Evolutionary conservation across 2,113 vertebrate species (phyloP), one percentile per base, ranked within the genome.

Genomic region (Circaetus gallicus): DNA sequence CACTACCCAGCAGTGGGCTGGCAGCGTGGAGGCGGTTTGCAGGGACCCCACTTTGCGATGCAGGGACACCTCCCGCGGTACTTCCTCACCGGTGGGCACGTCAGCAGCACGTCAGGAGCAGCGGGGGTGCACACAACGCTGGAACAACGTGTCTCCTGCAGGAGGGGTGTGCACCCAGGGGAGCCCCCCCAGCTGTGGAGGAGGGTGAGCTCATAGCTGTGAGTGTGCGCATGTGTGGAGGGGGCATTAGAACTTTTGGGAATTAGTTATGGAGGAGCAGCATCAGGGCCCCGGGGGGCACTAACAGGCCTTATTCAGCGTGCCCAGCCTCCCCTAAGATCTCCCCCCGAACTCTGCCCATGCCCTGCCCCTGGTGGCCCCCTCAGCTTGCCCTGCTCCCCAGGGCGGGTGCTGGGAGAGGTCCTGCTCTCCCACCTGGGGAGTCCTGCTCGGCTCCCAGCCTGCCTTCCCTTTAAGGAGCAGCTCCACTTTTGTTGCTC

Each of bases 401-500:
- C 17, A 38, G 9, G 4, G 8, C 5, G 5, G 5, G 6, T 62
- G 10, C 40, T 50, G 66, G 14, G 34, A 90, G 11, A 73, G 5
- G 3, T 71, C 32, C 13, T 74, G 15, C 36, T 40, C 9, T 92
- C 40, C 29, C 21, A 32, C 17, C 10, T 34, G 10, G 15, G 17
- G 32, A 61, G 7, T 40, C 10, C 7, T 1, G 2, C 1, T 4
- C 0, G 0, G 4, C 15, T 66, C 25, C 42, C 16, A 56, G 15
- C 6, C 38, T 71, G 9, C 5, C 13, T 71, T 45, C 13, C 16
- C 2, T 50, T 53, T 56, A 40, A 1, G 4, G 15, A 71, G 8
- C 21, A 66, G 28, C 32, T 47, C 26, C 8, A 20, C 16, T 72
- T 71, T 49, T 42, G 29, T 40, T 55, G 25, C 26, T 65, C 7